These are phyloP conservation scores for Burhinus oedicnemus DNA, from an alignment of 2,113 vertebrate genomes.

Conservation along the genomic window DNA sequence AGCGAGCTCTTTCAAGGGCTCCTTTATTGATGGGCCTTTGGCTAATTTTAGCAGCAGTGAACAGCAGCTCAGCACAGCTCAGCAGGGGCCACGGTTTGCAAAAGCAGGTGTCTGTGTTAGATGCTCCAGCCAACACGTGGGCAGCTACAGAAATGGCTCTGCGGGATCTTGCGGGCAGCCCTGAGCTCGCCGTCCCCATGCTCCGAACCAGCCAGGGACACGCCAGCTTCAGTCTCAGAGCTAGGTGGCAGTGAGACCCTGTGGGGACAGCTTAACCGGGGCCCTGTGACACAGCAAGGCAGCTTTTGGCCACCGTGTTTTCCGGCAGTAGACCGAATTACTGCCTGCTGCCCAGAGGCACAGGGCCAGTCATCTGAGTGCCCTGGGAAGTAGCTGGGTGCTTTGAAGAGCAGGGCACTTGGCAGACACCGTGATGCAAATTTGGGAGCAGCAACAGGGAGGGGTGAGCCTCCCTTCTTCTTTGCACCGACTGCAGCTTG, in stretches of 20 bases:
- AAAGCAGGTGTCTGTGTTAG: neutral
- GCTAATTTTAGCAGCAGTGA: neutral
- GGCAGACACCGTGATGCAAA: too few relatives aligned
- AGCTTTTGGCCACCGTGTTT: neutral
- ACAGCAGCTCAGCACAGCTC: neutral
- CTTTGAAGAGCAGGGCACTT: too few relatives aligned
- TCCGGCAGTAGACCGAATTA: neutral
- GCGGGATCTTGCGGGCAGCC: accelerated
- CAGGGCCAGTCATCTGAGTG: too few relatives aligned
- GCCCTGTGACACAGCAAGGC: neutral
- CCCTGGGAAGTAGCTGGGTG: too few relatives aligned
- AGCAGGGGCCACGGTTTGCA: neutral
- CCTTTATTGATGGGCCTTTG: neutral
- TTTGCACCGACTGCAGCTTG: neutral
- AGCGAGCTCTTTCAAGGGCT: neutral
- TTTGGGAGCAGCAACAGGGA: too few relatives aligned
- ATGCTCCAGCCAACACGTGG: neutral
- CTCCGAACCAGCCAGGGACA: neutral
- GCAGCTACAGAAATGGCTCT: neutral
- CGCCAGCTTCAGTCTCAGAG: neutral
- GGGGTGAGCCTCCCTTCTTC: neutral
- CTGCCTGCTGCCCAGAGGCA: too few relatives aligned
- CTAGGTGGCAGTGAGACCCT: neutral
- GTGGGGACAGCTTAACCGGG: neutral
- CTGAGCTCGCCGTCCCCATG: neutral